phyloP scores from a whole-genome alignment of 2,888 invertebrate genomes.

The Rhamnusium bicolor region DNA sequence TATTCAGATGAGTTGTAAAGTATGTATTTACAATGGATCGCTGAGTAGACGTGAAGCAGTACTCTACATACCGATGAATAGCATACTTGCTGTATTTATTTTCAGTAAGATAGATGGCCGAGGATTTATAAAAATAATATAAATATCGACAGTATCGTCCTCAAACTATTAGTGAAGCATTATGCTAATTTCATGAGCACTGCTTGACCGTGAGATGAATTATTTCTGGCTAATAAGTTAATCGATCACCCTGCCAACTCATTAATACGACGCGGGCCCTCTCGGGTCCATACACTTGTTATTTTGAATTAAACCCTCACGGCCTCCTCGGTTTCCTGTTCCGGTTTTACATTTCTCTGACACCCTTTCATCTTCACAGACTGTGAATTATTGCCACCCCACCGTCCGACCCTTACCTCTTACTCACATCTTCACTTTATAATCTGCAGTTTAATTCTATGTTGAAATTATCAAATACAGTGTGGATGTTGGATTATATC shows the following conservation, averaged over 20 bases:
- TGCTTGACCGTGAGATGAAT: conserved; percentile 42
- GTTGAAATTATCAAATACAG: not conserved
- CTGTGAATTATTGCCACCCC: conserved; percentile 49
- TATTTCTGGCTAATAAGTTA: conserved; percentile 56
- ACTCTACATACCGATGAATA: no score
- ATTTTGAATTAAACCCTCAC: conserved; percentile 52
- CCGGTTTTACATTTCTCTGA: conserved; percentile 49
- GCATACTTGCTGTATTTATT: no score
- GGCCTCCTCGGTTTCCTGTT: conserved; percentile 54
- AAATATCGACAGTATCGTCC: not conserved
- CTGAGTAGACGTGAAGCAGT: no score
- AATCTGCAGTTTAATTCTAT: not conserved
- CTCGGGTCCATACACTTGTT: conserved; percentile 41
- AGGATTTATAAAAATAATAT: no score
- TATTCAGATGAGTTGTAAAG: no score
- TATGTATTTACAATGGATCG: no score
- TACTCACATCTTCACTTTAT: conserved; percentile 6
- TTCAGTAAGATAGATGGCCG: no score
- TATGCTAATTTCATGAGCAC: conserved; percentile 38
- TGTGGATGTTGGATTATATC: not conserved
- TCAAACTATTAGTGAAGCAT: conserved; percentile 9
- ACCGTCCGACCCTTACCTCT: conserved; percentile 7
- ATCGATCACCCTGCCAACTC: conserved; percentile 53
- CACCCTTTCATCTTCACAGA: conserved; percentile 54
- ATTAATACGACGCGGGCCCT: conserved; percentile 23